Conservation (phyloP, 1,140 invertebrate genomes). For the Nebria ingens region DNA sequence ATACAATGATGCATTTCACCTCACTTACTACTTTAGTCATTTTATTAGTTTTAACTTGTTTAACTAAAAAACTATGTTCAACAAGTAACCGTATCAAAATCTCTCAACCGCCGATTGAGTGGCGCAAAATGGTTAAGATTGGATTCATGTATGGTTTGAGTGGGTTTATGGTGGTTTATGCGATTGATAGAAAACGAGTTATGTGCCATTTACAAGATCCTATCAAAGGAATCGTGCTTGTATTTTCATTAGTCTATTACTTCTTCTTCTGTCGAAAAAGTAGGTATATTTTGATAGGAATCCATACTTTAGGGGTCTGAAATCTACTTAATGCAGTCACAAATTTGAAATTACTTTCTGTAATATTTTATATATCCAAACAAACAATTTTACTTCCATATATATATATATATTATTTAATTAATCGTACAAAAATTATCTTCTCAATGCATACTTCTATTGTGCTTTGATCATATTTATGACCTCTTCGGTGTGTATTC, state of each 20-base stretch:
- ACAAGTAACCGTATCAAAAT: conserved; percentile 23
- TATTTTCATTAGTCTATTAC: conserved; percentile 47
- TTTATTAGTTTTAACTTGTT: conserved; percentile 17
- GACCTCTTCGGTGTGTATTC: no score
- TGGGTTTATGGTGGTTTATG: conserved; percentile 26
- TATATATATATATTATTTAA: no score
- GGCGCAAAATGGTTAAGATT: conserved; percentile 19
- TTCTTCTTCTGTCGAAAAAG: conserved; percentile 50
- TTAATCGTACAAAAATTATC: no score
- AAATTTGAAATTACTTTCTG: background rate
- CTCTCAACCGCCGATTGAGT: conserved; percentile 19
- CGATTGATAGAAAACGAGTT: conserved; percentile 34
- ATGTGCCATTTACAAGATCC: conserved; percentile 50
- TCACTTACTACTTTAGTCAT: conserved; percentile 17
- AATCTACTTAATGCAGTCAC: background rate
- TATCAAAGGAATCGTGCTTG: conserved; percentile 44
- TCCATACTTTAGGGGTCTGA: background rate
- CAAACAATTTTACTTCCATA: no score
- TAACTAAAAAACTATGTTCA: conserved; percentile 20
- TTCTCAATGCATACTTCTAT: no score
- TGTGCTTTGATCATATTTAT: no score
- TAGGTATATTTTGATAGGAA: conserved; percentile 30
- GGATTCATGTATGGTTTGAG: conserved; percentile 20
- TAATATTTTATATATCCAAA: no score
- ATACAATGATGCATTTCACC: conserved; percentile 25